Conservation (phyloP, 2,797 vertebrate genomes). For the Cossypha heuglini region DNA sequence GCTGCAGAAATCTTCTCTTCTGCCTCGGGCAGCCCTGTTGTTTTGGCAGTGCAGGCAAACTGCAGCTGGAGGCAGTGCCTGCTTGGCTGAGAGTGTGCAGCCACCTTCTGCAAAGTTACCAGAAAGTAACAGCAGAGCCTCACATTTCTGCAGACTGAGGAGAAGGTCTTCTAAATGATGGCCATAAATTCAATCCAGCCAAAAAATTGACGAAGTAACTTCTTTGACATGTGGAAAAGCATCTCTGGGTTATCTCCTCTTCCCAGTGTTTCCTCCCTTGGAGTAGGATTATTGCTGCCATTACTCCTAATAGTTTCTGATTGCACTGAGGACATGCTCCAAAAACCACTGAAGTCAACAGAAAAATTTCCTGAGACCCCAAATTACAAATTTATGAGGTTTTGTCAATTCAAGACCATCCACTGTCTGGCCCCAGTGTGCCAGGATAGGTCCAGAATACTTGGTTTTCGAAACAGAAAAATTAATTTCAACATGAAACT, state of each 20-base stretch:
- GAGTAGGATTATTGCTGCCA: background rate
- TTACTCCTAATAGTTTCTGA: background rate
- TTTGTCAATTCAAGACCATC: background rate
- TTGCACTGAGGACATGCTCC: background rate
- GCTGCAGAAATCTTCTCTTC: background rate
- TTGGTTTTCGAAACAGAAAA: background rate
- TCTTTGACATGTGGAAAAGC: background rate
- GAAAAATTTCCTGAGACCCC: background rate
- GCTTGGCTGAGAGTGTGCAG: background rate
- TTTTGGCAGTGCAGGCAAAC: background rate
- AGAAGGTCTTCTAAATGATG: background rate
- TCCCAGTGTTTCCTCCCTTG: background rate
- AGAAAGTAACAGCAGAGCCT: background rate
- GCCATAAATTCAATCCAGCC: background rate
- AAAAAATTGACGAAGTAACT: background rate
- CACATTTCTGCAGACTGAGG: background rate
- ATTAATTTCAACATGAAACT: constrained; percentile 4
- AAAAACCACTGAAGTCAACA: background rate
- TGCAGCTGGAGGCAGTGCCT: background rate
- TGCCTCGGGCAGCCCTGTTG: background rate
- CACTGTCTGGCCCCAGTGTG: background rate
- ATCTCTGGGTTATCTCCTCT: background rate
- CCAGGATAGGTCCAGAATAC: background rate
- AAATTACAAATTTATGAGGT: background rate
- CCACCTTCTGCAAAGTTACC: background rate